phyloP scores from a whole-genome alignment of 1,140 invertebrate species.

The Neotoxoptera formosana region DNA sequence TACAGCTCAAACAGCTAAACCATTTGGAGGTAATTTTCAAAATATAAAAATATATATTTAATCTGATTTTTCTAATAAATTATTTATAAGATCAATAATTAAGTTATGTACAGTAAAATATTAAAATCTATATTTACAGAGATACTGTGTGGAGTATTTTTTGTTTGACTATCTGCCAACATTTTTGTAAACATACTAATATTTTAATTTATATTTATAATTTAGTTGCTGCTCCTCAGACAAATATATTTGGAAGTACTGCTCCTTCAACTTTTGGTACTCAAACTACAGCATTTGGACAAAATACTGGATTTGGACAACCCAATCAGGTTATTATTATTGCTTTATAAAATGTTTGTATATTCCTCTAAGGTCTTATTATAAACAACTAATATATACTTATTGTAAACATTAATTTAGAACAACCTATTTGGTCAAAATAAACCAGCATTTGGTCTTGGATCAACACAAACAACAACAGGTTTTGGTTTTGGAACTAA shows the following conservation, averaged over 20 bases:
- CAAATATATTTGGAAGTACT: constrained; percentile 63
- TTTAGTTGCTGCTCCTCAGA: constrained; percentile 63
- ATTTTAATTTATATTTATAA: constrained; percentile 48
- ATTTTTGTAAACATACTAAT: background rate
- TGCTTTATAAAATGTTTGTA: background rate
- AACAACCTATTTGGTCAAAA: constrained; percentile 66
- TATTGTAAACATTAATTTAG: constrained; percentile 61
- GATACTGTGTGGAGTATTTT: too few species aligned
- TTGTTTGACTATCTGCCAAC: too few species aligned
- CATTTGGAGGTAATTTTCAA: constrained; percentile 61
- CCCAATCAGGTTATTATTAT: constrained; percentile 53
- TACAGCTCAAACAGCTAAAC: constrained; percentile 57
- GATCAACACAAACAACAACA: constrained; percentile 62
- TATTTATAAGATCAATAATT: background rate
- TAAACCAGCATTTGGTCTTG: constrained; percentile 65
- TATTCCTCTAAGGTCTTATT: background rate
- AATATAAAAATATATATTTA: background rate
- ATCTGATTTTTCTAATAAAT: background rate
- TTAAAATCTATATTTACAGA: too few species aligned
- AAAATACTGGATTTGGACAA: constrained; percentile 62
- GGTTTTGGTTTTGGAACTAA: constrained; percentile 61
- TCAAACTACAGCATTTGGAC: constrained; percentile 64
- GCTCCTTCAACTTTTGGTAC: constrained; percentile 64
- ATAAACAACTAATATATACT: too few species aligned
- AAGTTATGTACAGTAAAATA: too few species aligned